Base-by-base conservation (phyloP, 1,140 invertebrate species). In the Augochlora pura region DNA sequence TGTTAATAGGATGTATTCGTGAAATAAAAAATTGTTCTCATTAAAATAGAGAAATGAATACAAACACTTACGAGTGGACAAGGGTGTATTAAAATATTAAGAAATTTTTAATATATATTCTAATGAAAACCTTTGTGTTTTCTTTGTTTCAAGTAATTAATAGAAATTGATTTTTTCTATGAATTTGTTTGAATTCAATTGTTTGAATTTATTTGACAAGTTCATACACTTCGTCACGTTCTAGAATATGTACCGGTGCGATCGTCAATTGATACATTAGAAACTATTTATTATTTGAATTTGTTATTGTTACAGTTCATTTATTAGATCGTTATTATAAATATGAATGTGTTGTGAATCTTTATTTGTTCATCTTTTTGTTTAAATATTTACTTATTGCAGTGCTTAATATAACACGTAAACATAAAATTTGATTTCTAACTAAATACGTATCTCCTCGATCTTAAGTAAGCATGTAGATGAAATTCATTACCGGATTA, bases 221-320 rank as follows among this genome's bases (percentile, higher is more conserved):
- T 7, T 39, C 2, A 3, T 21, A 6, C 1, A 12, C 46, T 23
- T 49, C 38, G 32, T 23, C 21, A 46, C 49, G 38, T 18, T 7
- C 65, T 77, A 25, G 21, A 69, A 6, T 32, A 32, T 32, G 32
- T 70, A 77, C 42, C 66, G 75, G 62, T 52, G 12, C 9, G 10
- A 69, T 69, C 65, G 75, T 66, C 75, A 77, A 75, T 18, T 46
- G n/a, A 25, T 10, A 66, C 42, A 59, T 16, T 5, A 10, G 2
- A 2, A n/a, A 18, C 38, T 64, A 46, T 18, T 27, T 16, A 5
- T n/a, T 67, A 10, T 5, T 67, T 67, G 16, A 38, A 21, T 39
- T 6, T 21, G 4, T 2, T 25, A 38, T 72, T 12, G 16, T 21
- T 39, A 23, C 8, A 21, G 4, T 78, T 46, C 2, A 46, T 46